These are phyloP conservation scores for Procambarus virginalis DNA, from an alignment of 1,140 invertebrate species.

Conservation along the genomic window DNA sequence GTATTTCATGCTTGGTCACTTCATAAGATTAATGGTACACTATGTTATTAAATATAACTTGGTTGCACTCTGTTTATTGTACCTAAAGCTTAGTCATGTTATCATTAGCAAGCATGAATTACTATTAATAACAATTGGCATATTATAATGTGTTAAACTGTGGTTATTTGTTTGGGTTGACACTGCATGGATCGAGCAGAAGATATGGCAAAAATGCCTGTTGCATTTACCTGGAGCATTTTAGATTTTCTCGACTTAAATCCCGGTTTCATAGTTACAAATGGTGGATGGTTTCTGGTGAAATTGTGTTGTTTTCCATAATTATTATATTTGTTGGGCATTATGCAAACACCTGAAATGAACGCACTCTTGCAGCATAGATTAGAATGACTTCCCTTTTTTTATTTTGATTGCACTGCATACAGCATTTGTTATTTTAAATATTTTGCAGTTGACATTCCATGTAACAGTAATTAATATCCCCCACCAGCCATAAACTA, in stretches of 20 bases:
- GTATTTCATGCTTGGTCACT: conserved; percentile 7
- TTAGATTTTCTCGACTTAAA: not conserved
- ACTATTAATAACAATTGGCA: not conserved
- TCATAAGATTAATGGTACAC: not conserved
- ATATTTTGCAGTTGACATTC: conserved; percentile 16
- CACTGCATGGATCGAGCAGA: not conserved
- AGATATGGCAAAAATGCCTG: not conserved
- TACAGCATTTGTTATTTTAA: not conserved
- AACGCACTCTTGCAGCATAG: not conserved
- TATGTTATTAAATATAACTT: not conserved
- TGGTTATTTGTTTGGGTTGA: conserved; percentile 9
- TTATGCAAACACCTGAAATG: conserved; percentile 9
- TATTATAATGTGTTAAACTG: not conserved
- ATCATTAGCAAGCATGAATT: not conserved
- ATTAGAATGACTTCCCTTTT: not conserved
- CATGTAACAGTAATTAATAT: not conserved
- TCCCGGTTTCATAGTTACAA: conserved; percentile 7
- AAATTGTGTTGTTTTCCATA: conserved; percentile 5
- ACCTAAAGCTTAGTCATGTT: not conserved
- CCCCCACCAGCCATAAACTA: not conserved
- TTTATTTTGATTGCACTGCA: not conserved
- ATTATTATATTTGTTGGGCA: conserved; percentile 15
- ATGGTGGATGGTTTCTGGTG: not conserved
- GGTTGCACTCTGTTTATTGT: not conserved
- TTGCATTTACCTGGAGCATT: not conserved